phyloP scores from a whole-genome alignment of 2,888 invertebrate species.

The Xestia xanthographa region DNA sequence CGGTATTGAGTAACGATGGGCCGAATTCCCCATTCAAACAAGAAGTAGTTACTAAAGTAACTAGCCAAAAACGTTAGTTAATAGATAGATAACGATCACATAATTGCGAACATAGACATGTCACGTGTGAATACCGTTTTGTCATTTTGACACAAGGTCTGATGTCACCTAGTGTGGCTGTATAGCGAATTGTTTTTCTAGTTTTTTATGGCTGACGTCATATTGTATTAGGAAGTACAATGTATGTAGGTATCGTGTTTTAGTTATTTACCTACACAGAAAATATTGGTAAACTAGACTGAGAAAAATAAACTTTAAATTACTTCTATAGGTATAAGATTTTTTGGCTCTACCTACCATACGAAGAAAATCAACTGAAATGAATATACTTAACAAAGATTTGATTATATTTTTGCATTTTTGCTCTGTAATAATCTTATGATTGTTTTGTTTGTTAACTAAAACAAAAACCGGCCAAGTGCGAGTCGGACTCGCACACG shows the following conservation, averaged over 20 bases:
- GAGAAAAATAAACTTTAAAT: not conserved
- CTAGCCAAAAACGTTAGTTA: slow-evolving; percentile 31
- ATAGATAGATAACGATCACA: slow-evolving; percentile 40
- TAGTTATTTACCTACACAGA: not conserved
- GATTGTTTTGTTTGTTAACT: no score
- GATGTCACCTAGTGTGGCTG: slow-evolving; percentile 40
- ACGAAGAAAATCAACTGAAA: no score
- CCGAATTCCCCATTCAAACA: not conserved
- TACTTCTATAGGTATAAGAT: not conserved
- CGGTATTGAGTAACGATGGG: slow-evolving; percentile 12
- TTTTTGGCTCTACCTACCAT: no score
- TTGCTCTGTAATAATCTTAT: no score
- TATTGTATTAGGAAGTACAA: not conserved
- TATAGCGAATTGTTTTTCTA: slow-evolving; percentile 32
- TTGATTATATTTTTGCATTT: no score
- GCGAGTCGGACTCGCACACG: no score
- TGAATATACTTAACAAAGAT: no score
- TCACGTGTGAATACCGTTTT: slow-evolving; percentile 14
- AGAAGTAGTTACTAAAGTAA: slow-evolving; percentile 21
- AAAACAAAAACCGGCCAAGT: no score
- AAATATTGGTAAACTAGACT: slow-evolving; percentile 6
- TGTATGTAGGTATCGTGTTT: not conserved
- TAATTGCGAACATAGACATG: slow-evolving; percentile 35
- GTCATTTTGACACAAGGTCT: slow-evolving; percentile 33
- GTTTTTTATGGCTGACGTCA: slow-evolving; percentile 22